A percentile compares a stretch with the other conserved stretches of the same genome.
phyloP scores from a whole-genome alignment of 2,888 invertebrate species.

The Brachylomia viminalis region DNA sequence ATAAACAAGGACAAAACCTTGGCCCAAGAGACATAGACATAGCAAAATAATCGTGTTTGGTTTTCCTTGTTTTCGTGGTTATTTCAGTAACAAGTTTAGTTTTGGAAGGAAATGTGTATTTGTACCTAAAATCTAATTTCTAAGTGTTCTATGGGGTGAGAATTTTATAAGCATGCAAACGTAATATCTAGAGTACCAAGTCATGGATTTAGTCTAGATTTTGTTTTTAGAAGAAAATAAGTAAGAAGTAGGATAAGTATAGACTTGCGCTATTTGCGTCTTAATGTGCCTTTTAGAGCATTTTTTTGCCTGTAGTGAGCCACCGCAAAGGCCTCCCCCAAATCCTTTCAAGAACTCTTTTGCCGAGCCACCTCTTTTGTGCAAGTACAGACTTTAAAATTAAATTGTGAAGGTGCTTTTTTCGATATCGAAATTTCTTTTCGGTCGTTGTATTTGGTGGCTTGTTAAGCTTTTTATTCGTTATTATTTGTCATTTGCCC shows the following conservation, averaged over 20 bases:
- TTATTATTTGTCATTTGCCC: not conserved
- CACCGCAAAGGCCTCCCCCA: not conserved
- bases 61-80: conserved; percentile 23
- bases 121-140: not conserved
- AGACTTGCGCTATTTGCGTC: not conserved
- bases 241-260: not conserved
- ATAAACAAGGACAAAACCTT: conserved; percentile 30
- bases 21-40: not conserved
- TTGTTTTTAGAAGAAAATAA: not conserved
- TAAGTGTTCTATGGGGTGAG: not conserved
- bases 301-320: not conserved
- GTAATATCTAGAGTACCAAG: not conserved
- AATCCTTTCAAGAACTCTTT: not conserved
- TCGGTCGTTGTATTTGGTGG: no score
- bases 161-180: not conserved
- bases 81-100: not conserved
- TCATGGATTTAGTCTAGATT: not conserved
- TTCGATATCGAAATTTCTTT: not conserved
- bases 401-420: not conserved
- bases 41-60: not conserved
- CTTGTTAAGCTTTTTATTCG: not conserved
- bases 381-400: not conserved
- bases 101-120: not conserved
- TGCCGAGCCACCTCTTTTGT: not conserved
- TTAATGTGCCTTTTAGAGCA: not conserved